These are phyloP conservation scores for Nixonia krombeini DNA, from an alignment of 1,140 invertebrate species.

Conservation along the genomic window DNA sequence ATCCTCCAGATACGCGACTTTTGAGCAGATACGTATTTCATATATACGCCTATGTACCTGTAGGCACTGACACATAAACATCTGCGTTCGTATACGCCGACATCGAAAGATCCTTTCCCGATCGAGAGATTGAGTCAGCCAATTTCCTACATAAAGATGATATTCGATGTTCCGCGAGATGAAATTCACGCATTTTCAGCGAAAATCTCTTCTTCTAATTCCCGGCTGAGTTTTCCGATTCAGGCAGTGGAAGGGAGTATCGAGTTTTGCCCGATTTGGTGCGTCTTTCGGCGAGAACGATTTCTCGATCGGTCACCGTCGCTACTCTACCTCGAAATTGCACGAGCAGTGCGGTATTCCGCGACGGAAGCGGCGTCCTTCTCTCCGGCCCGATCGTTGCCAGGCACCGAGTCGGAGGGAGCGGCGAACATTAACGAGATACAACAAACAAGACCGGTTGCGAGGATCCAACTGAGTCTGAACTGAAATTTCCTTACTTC, in stretches of 20 bases:
- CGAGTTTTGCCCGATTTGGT: neutral
- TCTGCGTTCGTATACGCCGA: neutral
- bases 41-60: neutral
- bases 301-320: neutral
- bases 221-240: no score
- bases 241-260: neutral
- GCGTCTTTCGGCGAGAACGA: no score
- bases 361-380: neutral
- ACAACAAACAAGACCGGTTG: conserved; percentile 14
- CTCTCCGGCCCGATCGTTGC: neutral
- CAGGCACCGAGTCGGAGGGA: conserved; percentile 2
- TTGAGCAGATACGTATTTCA: neutral
- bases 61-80: neutral
- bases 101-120: conserved; percentile 4
- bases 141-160: conserved; percentile 10
- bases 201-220: neutral
- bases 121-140: conserved; percentile 12
- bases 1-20: conserved; percentile 4
- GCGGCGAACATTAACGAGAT: conserved; percentile 26
- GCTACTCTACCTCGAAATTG: no score
- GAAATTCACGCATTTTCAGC: conserved; percentile 1
- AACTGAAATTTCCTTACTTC: conserved; percentile 14
- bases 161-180: conserved; percentile 9
- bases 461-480: conserved; percentile 7
- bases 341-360: no score